These are phyloP conservation scores for Polypterus senegalus DNA, from an alignment of 2,113 vertebrate species.

Conservation along the genomic window DNA sequence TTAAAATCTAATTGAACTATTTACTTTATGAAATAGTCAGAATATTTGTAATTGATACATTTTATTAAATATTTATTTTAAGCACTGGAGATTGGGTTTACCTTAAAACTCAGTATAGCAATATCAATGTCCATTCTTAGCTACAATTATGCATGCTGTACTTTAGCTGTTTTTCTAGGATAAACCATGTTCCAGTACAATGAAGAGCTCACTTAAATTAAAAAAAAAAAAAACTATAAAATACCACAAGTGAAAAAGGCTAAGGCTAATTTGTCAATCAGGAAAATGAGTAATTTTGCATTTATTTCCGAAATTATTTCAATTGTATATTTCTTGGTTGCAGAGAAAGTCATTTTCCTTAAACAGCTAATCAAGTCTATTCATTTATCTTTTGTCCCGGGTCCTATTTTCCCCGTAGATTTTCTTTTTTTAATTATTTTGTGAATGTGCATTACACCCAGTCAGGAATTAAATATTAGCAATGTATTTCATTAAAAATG, in stretches of 20 bases:
- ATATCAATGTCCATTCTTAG: too few relatives aligned
- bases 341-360: conserved; percentile 49
- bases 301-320: conserved; percentile 33
- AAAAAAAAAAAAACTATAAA: too few relatives aligned
- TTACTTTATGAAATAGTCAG: too few relatives aligned
- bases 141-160: too few relatives aligned
- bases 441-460: conserved; percentile 46
- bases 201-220: too few relatives aligned
- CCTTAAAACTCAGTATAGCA: too few relatives aligned
- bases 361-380: conserved; percentile 63
- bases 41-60: too few relatives aligned
- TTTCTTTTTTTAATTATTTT: conserved; percentile 55
- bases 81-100: too few relatives aligned
- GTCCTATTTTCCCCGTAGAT: conserved; percentile 34
- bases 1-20: too few relatives aligned
- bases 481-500: conserved; percentile 48
- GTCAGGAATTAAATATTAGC: conserved; percentile 52
- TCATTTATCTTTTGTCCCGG: conserved; percentile 45
- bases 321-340: conserved; percentile 47
- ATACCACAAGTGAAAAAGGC: conserved; percentile 26
- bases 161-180: too few relatives aligned
- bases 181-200: too few relatives aligned
- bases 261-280: conserved; percentile 43
- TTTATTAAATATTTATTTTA: too few relatives aligned
- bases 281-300: conserved; percentile 34